These are phyloP conservation scores for Melikaiella ostensackeni DNA, from an alignment of 2,888 invertebrate genomes.

Conservation along the genomic window DNA sequence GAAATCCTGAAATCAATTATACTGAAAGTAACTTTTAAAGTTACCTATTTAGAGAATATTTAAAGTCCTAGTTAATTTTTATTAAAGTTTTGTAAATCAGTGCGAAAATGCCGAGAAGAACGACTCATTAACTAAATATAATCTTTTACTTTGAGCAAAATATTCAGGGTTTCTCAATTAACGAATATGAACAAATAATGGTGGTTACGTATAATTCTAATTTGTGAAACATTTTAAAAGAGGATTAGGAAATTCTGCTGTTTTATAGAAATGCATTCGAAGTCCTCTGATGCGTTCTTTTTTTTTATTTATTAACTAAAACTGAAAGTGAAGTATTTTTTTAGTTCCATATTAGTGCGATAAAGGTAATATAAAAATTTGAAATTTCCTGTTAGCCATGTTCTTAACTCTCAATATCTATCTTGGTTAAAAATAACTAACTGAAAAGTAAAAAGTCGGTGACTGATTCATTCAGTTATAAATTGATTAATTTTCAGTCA, in stretches of 20 bases:
- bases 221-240: not conserved
- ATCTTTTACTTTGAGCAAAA: conserved; percentile 34
- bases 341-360: too few species aligned
- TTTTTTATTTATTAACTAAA: not conserved
- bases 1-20: too few species aligned
- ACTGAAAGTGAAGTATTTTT: too few species aligned
- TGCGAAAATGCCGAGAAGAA: conserved; percentile 1
- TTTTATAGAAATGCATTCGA: not conserved
- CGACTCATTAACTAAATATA: conserved; percentile 24
- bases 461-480: too few species aligned
- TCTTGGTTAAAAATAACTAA: too few species aligned
- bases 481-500: too few species aligned
- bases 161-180: conserved; percentile 25
- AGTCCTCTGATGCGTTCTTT: not conserved
- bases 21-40: not conserved
- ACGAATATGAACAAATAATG: conserved; percentile 27
- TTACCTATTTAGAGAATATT: not conserved
- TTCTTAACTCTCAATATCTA: too few species aligned
- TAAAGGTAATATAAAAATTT: too few species aligned
- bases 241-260: conserved; percentile 1
- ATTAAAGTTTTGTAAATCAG: not conserved
- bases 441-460: too few species aligned
- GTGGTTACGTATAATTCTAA: conserved; percentile 12
- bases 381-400: too few species aligned
- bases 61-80: not conserved